These are phyloP conservation scores for Himantopus leucocephalus DNA, from an alignment of 2,113 vertebrate genomes.

Conservation along the genomic window DNA sequence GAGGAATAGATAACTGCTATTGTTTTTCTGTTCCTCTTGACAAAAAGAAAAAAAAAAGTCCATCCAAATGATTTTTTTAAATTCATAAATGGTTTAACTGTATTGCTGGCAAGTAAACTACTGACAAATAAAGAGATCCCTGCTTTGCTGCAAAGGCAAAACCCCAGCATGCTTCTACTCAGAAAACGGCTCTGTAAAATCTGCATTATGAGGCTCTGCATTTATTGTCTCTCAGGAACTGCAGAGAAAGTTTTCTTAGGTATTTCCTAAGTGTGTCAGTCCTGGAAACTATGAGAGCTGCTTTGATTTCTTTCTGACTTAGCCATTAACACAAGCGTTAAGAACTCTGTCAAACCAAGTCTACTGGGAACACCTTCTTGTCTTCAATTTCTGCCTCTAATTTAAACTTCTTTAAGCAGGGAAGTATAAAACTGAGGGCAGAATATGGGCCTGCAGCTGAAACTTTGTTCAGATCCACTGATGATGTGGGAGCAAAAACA, in stretches of 20 bases:
- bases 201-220: not conserved
- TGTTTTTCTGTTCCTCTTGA: not conserved
- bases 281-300: not conserved
- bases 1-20: not conserved
- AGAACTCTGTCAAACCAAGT: not conserved
- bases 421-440: not conserved
- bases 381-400: not conserved
- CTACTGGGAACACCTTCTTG: not conserved
- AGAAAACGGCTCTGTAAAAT: not conserved
- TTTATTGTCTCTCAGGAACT: not conserved
- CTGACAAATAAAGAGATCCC: not conserved
- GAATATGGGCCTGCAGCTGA: not conserved
- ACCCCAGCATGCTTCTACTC: not conserved
- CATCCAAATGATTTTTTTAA: not conserved
- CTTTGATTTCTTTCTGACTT: slow-evolving; percentile 30
- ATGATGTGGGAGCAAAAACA: not conserved
- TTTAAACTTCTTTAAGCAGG: not conserved
- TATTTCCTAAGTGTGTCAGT: slow-evolving; percentile 12
- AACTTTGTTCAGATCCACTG: not conserved
- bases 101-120: not conserved
- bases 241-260: not conserved
- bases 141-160: not conserved
- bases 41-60: not conserved
- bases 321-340: not conserved
- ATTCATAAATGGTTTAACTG: not conserved